These are phyloP conservation scores for Protonibea diacanthus DNA, from an alignment of 2,797 vertebrate species.

Conservation along the genomic window DNA sequence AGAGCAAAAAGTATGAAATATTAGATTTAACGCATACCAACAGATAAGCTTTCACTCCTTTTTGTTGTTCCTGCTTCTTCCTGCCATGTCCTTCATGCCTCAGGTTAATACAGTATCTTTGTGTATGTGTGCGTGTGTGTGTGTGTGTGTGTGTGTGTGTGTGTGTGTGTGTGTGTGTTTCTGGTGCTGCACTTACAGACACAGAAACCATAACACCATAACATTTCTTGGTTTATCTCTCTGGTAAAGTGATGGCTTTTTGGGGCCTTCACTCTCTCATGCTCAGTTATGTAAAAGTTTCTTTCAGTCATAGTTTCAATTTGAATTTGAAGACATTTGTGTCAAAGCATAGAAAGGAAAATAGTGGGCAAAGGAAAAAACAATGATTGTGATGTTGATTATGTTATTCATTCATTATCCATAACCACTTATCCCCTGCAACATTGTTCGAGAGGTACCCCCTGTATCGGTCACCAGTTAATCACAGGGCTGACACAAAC, in stretches of 20 bases:
- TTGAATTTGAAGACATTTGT: neutral
- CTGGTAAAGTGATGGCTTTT: neutral
- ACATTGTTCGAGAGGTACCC: too few species aligned
- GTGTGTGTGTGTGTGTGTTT: neutral
- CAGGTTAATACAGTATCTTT: conserved; percentile 1
- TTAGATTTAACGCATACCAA: conserved; percentile 1
- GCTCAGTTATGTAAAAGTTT: neutral
- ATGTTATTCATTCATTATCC: neutral
- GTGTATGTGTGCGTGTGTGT: too few species aligned
- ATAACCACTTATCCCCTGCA: too few species aligned
- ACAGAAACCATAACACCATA: neutral
- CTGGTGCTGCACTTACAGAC: neutral
- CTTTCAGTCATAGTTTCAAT: neutral
- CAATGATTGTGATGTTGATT: neutral
- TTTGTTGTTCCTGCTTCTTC: neutral
- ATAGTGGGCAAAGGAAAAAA: neutral
- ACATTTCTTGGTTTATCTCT: neutral
- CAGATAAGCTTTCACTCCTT: neutral
- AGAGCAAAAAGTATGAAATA: neutral
- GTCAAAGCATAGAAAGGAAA: neutral
- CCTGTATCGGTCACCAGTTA: too few species aligned
- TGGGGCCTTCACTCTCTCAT: neutral
- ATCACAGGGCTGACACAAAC: too few species aligned
- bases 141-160: too few species aligned
- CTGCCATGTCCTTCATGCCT: conserved; percentile 3